A percentile compares a stretch with the other conserved stretches of the same genome.
phyloP scores from a whole-genome alignment of 2,797 vertebrate genomes.

The Loris lydekkerianus region DNA sequence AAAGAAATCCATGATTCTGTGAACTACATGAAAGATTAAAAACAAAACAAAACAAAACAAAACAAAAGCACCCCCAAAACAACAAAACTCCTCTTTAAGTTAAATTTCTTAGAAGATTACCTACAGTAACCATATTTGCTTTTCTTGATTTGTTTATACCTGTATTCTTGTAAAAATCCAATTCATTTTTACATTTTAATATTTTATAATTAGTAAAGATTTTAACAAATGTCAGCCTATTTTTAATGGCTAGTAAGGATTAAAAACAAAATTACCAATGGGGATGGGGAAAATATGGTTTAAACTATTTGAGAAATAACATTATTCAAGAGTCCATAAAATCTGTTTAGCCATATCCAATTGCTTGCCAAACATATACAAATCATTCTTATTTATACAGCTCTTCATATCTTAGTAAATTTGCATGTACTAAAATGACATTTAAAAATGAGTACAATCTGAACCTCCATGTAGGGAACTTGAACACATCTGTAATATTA shows the following conservation, averaged over 20 bases:
- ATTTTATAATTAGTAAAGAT: constrained; percentile 35
- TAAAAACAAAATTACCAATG: constrained; percentile 38
- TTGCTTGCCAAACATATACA: constrained; percentile 65
- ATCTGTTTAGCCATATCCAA: constrained; percentile 60
- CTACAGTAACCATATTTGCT: background rate
- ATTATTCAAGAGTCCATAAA: constrained; percentile 72
- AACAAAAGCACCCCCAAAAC: no score
- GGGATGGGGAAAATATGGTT: constrained; percentile 30
- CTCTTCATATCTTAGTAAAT: constrained; percentile 66
- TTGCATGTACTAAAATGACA: constrained; percentile 31
- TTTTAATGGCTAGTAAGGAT: constrained; percentile 53
- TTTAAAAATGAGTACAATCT: constrained; percentile 65
- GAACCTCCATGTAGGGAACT: background rate
- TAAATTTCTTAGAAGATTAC: background rate
- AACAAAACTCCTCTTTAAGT: background rate
- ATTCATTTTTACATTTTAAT: constrained; percentile 42
- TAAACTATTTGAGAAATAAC: constrained; percentile 56
- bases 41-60: no score
- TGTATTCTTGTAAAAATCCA: constrained; percentile 39
- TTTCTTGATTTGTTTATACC: constrained; percentile 12
- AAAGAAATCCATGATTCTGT: background rate
- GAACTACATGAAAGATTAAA: background rate
- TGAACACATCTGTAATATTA: constrained; percentile 46
- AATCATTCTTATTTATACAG: constrained; percentile 73
- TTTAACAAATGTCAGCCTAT: constrained; percentile 54